Evolutionary conservation across 2,888 invertebrate genomes (phyloP).

Genomic region (Atethmia centrago): DNA sequence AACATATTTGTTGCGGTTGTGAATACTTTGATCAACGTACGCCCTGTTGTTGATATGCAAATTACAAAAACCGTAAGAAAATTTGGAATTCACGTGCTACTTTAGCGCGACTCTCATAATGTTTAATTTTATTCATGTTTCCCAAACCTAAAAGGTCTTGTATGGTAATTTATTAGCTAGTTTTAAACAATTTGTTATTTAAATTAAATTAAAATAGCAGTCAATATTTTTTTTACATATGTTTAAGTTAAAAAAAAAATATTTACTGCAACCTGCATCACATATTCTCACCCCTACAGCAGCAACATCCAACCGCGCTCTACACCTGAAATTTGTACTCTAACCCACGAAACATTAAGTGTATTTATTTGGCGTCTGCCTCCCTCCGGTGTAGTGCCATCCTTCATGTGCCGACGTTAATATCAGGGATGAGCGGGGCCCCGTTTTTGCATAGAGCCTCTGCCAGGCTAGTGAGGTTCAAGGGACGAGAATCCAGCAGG

Average conservation of each 20-base stretch:
- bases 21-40: not conserved
- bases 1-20: not conserved
- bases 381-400: conserved; percentile 66
- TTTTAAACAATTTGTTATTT: too few species aligned
- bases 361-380: conserved; percentile 62
- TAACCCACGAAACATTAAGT: conserved; percentile 46
- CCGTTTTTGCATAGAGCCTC: conserved; percentile 70
- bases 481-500: conserved; percentile 7
- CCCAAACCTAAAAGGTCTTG: not conserved
- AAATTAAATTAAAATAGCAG: not conserved
- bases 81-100: too few species aligned
- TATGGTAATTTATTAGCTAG: not conserved
- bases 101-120: not conserved
- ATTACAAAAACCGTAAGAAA: not conserved
- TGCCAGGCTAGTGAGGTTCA: conserved; percentile 8
- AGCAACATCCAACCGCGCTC: conserved; percentile 11
- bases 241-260: not conserved
- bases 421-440: conserved; percentile 68
- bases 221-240: too few species aligned
- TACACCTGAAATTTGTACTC: conserved; percentile 31
- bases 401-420: conserved; percentile 72
- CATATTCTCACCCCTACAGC: not conserved
- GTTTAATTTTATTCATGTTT: not conserved
- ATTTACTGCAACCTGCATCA: not conserved
- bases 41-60: not conserved